phyloP scores from a whole-genome alignment of 2,113 vertebrate genomes.

The Riparia riparia region DNA sequence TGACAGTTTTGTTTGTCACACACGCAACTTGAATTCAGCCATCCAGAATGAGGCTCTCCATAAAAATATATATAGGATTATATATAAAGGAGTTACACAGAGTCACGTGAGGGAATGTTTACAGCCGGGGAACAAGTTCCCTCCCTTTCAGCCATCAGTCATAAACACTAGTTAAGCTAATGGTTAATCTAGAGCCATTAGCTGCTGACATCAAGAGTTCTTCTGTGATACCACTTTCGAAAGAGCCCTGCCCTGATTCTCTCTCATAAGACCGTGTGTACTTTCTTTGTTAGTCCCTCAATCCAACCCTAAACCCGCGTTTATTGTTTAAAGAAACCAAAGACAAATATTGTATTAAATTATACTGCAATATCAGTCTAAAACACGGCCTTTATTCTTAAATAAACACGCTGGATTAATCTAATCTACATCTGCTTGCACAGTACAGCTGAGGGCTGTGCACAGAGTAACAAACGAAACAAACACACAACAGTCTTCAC shows the following conservation, averaged over 20 bases:
- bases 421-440: neutral
- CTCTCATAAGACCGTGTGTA: fast-evolving
- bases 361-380: neutral
- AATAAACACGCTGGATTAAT: neutral
- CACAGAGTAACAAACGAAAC: neutral
- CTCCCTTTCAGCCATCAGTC: neutral
- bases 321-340: neutral
- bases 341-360: neutral
- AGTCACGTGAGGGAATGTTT: neutral
- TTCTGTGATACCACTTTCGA: neutral
- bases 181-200: neutral
- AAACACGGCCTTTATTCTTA: neutral
- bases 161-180: neutral
- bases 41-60: neutral
- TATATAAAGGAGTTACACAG: neutral
- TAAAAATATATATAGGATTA: neutral
- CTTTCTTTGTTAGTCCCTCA: neutral
- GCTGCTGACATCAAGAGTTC: neutral
- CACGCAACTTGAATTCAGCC: neutral
- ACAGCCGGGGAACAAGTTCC: neutral
- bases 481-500: neutral
- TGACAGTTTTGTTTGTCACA: neutral
- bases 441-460: neutral
- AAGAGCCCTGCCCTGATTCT: neutral
- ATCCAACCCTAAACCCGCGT: neutral